Base-by-base conservation (phyloP, 2,797 vertebrate species). In the Mormyrus hasselquistii region DNA sequence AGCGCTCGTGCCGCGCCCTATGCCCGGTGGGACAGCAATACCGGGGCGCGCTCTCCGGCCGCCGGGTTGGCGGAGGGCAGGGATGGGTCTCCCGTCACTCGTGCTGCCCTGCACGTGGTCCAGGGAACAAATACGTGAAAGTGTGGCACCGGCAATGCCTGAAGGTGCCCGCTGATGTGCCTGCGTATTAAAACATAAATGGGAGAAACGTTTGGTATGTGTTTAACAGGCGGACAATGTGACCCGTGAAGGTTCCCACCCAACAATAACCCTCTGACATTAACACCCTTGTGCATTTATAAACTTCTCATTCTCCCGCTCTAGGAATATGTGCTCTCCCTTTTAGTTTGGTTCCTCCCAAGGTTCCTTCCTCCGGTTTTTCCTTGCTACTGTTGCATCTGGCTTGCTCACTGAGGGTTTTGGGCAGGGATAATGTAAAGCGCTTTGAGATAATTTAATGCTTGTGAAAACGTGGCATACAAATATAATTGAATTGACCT, bases 1-100 rank as follows among this genome's bases (percentile, higher is more conserved):
- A 91, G 92, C 93, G 93, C 94, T 94, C 94, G 92, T 88, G 87
- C 87, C 89, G 1, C 25, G 57, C 89, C 91, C 5, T 41, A 6
- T 0, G 38, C 16, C 73, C 73, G 7, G 19, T 2, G 89, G 88
- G 47, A 92, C 87, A 93, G 95, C 94, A 95, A 95, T 94, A 91
- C 92, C 79, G 87, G 29, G 88, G 16, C 89, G 88, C 90, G 89
- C 88, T 86, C 90, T 88, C 90, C 1, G 82, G 73, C 62, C 90
- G 89, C 34, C 1, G 29, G 14, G 44, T 50, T 7, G 16, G 7
- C 25, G 8, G 29, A 50, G 87, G 87, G 62, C 83, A 25, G 22
- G 8, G 47, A 25, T 12, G 22, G 44, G 47, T 12, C n/a, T 16
- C 47, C 83, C 12, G 25, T 52, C 22, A 25, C 83, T 85, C 19